Base-by-base conservation (phyloP, 2,113 vertebrate species). In the Holacanthus passer region DNA sequence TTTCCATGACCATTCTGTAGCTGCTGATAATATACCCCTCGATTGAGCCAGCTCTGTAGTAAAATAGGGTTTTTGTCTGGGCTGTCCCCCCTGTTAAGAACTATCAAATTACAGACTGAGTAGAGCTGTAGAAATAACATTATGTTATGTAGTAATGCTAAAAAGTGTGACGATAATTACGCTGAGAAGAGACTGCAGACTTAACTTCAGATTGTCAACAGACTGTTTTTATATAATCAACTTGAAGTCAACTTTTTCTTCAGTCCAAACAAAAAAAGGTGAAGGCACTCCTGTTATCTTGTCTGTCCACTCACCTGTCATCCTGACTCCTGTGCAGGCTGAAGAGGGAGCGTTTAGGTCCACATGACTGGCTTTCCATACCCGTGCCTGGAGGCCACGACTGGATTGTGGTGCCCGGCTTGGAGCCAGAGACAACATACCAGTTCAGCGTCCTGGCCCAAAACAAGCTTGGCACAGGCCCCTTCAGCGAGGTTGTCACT, bases 401-500 rank as follows among this genome's bases (percentile, higher is more conserved):
- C 79, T 99, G 97, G 97, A 93, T 99, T 73, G 86, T 98, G 84
- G 96, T 98, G 93, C 96, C 98, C 64, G 95, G 96, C 71, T 92
- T 99, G 93, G 98, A 99, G 94, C 96, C 97, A 0, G 97, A 99
- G 96, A 99, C 98, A 5, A 96, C 96, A 0, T 99, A 99, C 95
- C 97, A 99, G 96, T 99, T 99, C 96, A 99, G 98, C 83, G 95
- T 99, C 91, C 96, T 99, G 95, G 97, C 98, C 90, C 97, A 98
- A 89, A 99, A 99, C 95, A 99, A 97, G 93, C 96, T 99, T 92
- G 98, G 98, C 58, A 99, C 97, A 68, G 98, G 98, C 89, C 97
- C 97, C 92, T 99, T 99, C 97, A 99, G 98, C 93, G 97, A 99
- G 94, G 97, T 99, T 96, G 97, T 99, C 97, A 99, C 97, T 97